Percentiles rank a stretch among this genome's conserved stretches.
These are phyloP conservation scores for Synergus laeviventris DNA, from an alignment of 2,888 invertebrate genomes.

Conservation along the genomic window DNA sequence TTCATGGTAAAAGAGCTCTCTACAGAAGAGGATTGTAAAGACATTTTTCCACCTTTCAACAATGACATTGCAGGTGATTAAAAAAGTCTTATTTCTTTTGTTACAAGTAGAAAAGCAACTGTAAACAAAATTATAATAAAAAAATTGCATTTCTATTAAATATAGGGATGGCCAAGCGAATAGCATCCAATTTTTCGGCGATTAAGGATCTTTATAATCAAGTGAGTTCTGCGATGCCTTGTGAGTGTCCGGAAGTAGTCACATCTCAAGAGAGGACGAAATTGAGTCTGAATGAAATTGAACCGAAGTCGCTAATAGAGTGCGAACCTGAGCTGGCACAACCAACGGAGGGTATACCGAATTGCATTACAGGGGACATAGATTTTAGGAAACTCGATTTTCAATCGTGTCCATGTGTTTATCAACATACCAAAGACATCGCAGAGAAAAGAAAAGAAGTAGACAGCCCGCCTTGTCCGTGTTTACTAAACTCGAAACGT, in stretches of 20 bases:
- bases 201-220: slow-evolving; percentile 27
- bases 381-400: slow-evolving; percentile 52
- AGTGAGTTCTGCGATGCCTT: slow-evolving; percentile 23
- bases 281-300: neutral
- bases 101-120: neutral
- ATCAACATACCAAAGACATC: slow-evolving; percentile 66
- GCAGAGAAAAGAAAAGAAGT: slow-evolving; percentile 61
- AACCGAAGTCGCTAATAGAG: neutral
- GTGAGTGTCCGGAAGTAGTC: slow-evolving; percentile 4
- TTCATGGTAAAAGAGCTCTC: slow-evolving; percentile 26
- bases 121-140: neutral
- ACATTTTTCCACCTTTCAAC: slow-evolving; percentile 21
- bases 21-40: slow-evolving; percentile 32
- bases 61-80: slow-evolving; percentile 25
- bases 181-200: slow-evolving; percentile 28
- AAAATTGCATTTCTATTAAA: neutral
- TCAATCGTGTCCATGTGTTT: slow-evolving; percentile 67
- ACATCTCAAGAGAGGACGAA: neutral
- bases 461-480: slow-evolving; percentile 69
- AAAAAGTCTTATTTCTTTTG: neutral
- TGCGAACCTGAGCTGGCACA: slow-evolving; percentile 46
- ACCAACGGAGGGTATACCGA: slow-evolving; percentile 40
- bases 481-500: slow-evolving; percentile 66
- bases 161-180: slow-evolving; percentile 16
- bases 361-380: slow-evolving; percentile 45